phyloP scores from a whole-genome alignment of 2,113 vertebrate species.

The Taxidea taxus region DNA sequence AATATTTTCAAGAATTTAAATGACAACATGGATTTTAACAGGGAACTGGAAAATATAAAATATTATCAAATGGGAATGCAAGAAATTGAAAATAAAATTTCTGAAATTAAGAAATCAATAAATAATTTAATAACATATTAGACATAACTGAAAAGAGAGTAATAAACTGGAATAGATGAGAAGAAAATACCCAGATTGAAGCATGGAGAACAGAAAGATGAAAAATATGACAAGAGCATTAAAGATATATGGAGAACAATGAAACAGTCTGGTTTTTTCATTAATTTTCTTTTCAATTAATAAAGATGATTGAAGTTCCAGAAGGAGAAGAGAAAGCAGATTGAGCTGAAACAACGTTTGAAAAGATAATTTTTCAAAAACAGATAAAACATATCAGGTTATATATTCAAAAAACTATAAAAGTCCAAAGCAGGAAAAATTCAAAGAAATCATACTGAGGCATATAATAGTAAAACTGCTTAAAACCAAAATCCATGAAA shows the following conservation, averaged over 20 bases:
- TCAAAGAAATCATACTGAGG: not conserved
- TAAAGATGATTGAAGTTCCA: not conserved
- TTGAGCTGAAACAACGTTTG: not conserved
- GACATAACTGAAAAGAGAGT: conserved; percentile 10
- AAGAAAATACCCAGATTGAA: conserved; percentile 19
- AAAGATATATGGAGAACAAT: not conserved
- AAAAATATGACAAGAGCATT: not conserved
- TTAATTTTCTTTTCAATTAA: not conserved
- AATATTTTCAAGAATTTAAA: conserved; percentile 42
- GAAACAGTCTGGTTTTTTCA: not conserved
- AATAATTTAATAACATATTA: not conserved
- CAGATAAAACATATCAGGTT: not conserved
- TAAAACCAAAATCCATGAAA: not conserved
- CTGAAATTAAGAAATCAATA: conserved; percentile 35
- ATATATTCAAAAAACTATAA: not conserved
- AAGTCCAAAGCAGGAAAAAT: not conserved
- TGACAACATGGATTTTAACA: not conserved
- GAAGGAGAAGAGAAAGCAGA: not conserved
- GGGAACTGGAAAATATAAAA: conserved; percentile 15
- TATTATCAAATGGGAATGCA: not conserved
- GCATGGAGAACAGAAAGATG: not conserved
- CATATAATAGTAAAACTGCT: not conserved
- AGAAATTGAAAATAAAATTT: not conserved
- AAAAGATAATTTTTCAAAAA: conserved; percentile 29
- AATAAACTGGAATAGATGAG: not conserved